Conservation (phyloP, 2,797 vertebrate species). For the Tympanoctomys barrerae region DNA sequence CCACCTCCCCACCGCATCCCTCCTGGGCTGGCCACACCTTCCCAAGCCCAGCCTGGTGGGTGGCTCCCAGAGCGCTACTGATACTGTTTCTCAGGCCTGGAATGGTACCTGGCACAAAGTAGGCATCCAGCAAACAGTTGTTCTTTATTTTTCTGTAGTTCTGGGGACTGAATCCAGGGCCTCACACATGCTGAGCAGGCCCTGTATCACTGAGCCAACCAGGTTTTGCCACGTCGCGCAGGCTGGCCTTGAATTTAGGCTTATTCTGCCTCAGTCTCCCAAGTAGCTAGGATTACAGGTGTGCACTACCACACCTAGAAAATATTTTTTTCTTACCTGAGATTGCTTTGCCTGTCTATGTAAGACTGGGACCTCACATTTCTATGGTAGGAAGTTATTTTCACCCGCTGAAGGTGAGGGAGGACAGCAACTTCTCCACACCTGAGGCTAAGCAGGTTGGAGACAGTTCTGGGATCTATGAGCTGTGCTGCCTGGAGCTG, state of each 20-base stretch:
- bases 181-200: not conserved
- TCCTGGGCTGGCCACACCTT: not conserved
- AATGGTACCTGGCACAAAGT: not conserved
- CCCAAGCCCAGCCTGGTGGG: not conserved
- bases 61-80: not conserved
- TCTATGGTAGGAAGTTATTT: not conserved
- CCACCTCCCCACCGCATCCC: not conserved
- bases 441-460: not conserved
- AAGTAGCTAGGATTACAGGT: not conserved
- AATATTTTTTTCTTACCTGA: not conserved
- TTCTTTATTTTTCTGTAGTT: not conserved
- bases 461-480: not conserved
- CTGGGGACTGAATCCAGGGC: not conserved
- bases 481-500: not conserved
- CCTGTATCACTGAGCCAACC: not conserved
- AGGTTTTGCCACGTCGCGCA: not conserved
- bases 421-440: not conserved
- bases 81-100: not conserved
- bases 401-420: not conserved
- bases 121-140: not conserved
- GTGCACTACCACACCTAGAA: not conserved
- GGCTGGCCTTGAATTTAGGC: not conserved
- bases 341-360: not conserved
- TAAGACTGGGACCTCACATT: not conserved
- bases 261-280: not conserved